Evolutionary conservation across 1,140 invertebrate genomes (phyloP), one percentile per base, ranked within the genome.

Genomic region (Brachionus asplanchnoidis): DNA sequence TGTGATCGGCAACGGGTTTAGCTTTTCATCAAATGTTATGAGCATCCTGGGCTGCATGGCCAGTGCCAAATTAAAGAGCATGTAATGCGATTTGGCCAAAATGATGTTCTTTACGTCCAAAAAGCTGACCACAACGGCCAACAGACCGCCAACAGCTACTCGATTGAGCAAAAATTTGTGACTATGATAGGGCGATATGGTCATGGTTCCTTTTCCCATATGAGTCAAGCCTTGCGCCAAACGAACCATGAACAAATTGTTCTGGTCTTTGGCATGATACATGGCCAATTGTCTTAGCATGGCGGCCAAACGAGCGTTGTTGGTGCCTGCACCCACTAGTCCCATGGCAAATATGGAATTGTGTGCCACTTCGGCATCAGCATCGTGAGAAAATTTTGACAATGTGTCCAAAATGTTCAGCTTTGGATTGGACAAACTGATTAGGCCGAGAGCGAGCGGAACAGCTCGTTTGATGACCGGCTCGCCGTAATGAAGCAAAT

Each of bases 41-140:
- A 99, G 89, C 97, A 99, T 98, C 85, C 98, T 93, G 0, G 98
- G 97, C 88, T 99, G 97, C 94, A 99, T 99, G 12, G 97, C 97
- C 1, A 96, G 93, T 50, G 78, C 78, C n/a, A 85, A 80, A 83
- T 95, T 95, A 90, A 97, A 99, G 44, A 99, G 89, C 77, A 99
- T 91, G 89, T 99, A 99, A 88, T 99, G 97, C 20, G 95, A 96
- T 88, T 96, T 95, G 84, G 96, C 95, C 28, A 99, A 91, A 87
- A 99, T 97, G 86, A 97, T 94, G 87, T 95, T 97, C 91, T 98
- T 98, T 73, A 97, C 95, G 91, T 99, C 97, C 12, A 99, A 91
- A 89, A 98, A 97, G 26, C 96, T 94, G 23, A 98, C 93, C 50
- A 98, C 90, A 7, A 95, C 94, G 12, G 95, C 94, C 85, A 99